Conservation (phyloP, 1,140 invertebrate genomes). For the Zophobas atratus region DNA sequence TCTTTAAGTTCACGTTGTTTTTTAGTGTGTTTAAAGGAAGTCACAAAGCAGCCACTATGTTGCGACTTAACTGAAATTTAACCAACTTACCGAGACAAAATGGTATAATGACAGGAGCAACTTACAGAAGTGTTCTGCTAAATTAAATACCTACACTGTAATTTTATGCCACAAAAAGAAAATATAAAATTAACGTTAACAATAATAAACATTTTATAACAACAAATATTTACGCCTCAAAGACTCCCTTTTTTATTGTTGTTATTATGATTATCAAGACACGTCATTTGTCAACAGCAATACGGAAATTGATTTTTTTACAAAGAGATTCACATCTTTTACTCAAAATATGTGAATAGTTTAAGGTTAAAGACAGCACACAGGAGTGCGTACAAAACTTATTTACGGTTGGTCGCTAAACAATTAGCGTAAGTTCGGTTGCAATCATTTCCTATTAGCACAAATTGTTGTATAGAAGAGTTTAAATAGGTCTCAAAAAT, state of each 20-base stretch:
- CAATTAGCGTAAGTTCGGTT: conserved; percentile 4
- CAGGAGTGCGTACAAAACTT: neutral
- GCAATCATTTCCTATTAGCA: conserved; percentile 3
- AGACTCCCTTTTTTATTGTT: no score
- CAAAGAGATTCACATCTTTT: neutral
- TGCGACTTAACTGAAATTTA: neutral
- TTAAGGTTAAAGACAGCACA: conserved; percentile 3
- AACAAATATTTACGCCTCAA: no score
- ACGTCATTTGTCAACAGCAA: no score
- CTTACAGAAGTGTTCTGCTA: no score
- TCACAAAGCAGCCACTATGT: conserved; percentile 1
- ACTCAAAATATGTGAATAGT: neutral
- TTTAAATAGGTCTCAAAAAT: neutral
- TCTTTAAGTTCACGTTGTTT: conserved; percentile 7
- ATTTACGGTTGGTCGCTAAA: neutral
- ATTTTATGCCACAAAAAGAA: no score
- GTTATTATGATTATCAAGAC: no score
- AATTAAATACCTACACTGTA: no score
- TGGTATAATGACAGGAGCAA: no score
- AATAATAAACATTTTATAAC: no score
- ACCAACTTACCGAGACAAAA: neutral
- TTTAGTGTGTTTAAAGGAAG: neutral
- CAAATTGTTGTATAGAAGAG: neutral
- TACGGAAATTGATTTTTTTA: no score
- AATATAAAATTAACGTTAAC: no score